Base-by-base conservation (phyloP, 2,113 vertebrate species). In the Chaenocephalus aceratus region DNA sequence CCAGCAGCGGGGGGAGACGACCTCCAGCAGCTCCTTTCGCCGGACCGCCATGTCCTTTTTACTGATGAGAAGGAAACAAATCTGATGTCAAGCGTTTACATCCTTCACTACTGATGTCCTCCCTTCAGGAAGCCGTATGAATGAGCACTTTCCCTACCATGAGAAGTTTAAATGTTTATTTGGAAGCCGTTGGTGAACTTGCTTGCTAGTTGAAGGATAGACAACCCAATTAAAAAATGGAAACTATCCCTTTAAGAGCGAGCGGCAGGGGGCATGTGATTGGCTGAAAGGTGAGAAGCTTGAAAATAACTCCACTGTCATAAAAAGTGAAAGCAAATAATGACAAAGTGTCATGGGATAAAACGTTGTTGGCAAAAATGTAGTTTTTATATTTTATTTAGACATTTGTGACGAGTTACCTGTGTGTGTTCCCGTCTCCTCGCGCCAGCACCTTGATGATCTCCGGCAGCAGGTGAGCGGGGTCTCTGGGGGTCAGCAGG, bases 371-470 rank as follows among this genome's bases (percentile, higher is more conserved):
- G 26, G 26, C 26, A 30, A 30, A 26, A 30, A 30, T 3, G 30
- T 30, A 4, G 30, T 4, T 30, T 30, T 30, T 30, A 30, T 4
- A 4, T 30, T 4, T 30, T 30, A 30, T 4, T 30, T 4, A 30
- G 3, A 30, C 30, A 30, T 30, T 30, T 30, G 30, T 30, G 30
- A 41, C 7, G 36, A 41, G 36, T 64, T 77, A 98, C 98, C 98
- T 99, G 91, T 97, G 92, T 11, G 93, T 72, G 18, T 99, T 99
- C 72, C 92, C 92, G 34, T 99, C 98, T 82, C 98, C 98, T 61
- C 94, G 93, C 69, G 96, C 93, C 41, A 99, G 91, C 83, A 98
- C 90, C 45, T 93, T 93, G 78, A 98, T 96, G 84, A 97, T 97
- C 91, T 98, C 97, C 3, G 96, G 97, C 70, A 98, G 91, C 12